A percentile compares a stretch with the other conserved stretches of the same genome.
phyloP scores from a whole-genome alignment of 2,888 invertebrate genomes.

The Tetragonisca angustula region DNA sequence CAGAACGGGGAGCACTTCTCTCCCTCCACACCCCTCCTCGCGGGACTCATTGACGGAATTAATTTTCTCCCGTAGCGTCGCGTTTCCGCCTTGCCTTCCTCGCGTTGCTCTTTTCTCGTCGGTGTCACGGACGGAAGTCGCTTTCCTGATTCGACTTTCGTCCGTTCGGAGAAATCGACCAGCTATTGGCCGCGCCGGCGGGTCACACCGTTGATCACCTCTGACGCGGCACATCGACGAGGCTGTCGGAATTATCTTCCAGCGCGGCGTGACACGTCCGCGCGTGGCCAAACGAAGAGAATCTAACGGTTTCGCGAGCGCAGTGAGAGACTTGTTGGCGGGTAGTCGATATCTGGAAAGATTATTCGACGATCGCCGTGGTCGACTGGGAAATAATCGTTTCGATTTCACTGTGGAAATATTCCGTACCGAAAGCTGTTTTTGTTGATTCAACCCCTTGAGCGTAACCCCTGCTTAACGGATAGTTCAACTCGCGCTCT shows the following conservation, averaged over 20 bases:
- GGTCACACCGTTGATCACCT: constrained; percentile 12
- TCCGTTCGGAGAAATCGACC: neutral
- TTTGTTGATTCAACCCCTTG: too few relatives aligned
- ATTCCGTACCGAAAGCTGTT: neutral
- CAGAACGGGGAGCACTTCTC: constrained; percentile 20
- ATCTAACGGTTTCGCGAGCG: constrained; percentile 27
- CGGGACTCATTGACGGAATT: constrained; percentile 24
- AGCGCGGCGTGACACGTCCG: neutral
- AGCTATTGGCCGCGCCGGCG: neutral
- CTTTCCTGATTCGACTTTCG: neutral
- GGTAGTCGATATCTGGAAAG: constrained; percentile 1
- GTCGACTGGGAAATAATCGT: constrained; percentile 13
- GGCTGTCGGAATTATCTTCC: constrained; percentile 7
- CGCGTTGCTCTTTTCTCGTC: neutral
- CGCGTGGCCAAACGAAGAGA: neutral
- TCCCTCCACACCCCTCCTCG: neutral
- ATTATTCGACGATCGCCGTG: neutral
- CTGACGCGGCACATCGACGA: neutral
- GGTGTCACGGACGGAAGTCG: too few relatives aligned
- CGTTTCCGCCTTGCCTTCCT: neutral
- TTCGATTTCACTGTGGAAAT: neutral
- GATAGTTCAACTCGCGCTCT: too few relatives aligned
- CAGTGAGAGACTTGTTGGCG: neutral
- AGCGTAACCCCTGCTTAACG: too few relatives aligned
- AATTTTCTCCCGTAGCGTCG: constrained; percentile 20